Conservation (phyloP, 2,797 vertebrate species). For the Ctenopoma multispine region DNA sequence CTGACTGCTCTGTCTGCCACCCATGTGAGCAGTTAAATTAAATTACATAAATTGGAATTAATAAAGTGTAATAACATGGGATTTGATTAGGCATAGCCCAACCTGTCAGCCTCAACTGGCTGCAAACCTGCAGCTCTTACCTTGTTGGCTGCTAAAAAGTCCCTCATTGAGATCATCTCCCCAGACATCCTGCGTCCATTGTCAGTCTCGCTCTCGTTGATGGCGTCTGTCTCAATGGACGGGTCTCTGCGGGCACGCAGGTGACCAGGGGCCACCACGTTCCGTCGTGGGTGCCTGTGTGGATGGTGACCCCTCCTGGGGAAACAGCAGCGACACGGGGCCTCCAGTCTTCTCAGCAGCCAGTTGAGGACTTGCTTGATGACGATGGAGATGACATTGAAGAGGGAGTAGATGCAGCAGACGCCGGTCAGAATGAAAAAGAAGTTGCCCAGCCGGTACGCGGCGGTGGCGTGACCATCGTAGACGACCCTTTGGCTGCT, state of each 20-base stretch:
- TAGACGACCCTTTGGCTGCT: slow-evolving; percentile 91
- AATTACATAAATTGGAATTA: background rate
- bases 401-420: slow-evolving; percentile 97
- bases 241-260: slow-evolving; percentile 82
- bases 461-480: slow-evolving; percentile 80
- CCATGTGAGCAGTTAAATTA: slow-evolving; percentile 12
- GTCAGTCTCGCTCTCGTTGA: slow-evolving; percentile 91
- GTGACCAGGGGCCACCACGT: slow-evolving; percentile 89
- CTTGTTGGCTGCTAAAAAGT: slow-evolving; percentile 93
- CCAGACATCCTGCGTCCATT: slow-evolving; percentile 90
- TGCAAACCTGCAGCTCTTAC: slow-evolving; percentile 63
- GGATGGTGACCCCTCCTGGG: slow-evolving; percentile 79
- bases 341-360: slow-evolving; percentile 88
- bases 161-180: slow-evolving; percentile 96
- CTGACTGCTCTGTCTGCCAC: slow-evolving; percentile 11
- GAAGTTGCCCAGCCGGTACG: slow-evolving; percentile 93
- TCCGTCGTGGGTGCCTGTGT: slow-evolving; percentile 83
- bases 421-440: slow-evolving; percentile 94
- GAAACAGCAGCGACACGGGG: slow-evolving; percentile 81
- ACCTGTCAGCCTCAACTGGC: background rate
- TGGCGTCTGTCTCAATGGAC: slow-evolving; percentile 90
- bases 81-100: background rate
- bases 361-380: slow-evolving; percentile 97
- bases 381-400: slow-evolving; percentile 96
- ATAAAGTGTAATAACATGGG: slow-evolving; percentile 11